Base-by-base conservation (phyloP, 2,797 vertebrate genomes). In the Chaetophractus vellerosus region DNA sequence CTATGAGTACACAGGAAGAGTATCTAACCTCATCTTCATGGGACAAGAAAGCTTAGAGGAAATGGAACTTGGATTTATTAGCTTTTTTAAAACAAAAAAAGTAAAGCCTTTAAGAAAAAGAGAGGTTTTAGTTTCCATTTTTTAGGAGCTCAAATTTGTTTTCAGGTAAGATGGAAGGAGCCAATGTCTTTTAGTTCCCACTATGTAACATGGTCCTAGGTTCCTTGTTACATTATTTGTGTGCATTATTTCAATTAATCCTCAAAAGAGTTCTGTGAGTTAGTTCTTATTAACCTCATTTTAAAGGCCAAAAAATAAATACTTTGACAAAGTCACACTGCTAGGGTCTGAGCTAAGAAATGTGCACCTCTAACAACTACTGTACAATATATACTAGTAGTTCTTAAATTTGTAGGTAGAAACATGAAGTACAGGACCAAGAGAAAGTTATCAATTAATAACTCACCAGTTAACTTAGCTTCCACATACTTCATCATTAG, bases 231-330 rank as follows among this genome's bases (percentile, higher is more conserved):
- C n/a, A n/a, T n/a, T n/a, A n/a, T n/a, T 76, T 31, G 87, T 9
- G 21, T 61, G 61, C 23, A 33, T 75, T 52, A 82, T 45, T 45
- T 75, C 12, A 72, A 88, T 14, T 59, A 74, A 59, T 12, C 38
- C 61, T 91, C 64, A 36, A 12, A 87, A 68, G 81, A 41, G 14
- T 50, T 66, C 38, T 41, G 11, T 59, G 28, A 75, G 59, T 69
- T 41, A 10, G 45, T 45, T 45, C 45, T 45, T 78, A 38, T 90
- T 75, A 66, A 66, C 23, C 19, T 83, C 59, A 59, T 68, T 93
- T 88, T 88, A 81, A 88, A 88, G 33, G 57, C 69, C 59, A 78
- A 82, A 36, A 63, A 90, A 26, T 52, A 83, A n/a, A 63, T 41
- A 69, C 84, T 78, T n/a, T 55, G 28, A 48, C 52, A 76, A 76